Percentiles rank a stretch among this genome's conserved stretches.
Evolutionary conservation across 2,797 vertebrate species (phyloP).

Genomic region (Manis pentadactyla): DNA sequence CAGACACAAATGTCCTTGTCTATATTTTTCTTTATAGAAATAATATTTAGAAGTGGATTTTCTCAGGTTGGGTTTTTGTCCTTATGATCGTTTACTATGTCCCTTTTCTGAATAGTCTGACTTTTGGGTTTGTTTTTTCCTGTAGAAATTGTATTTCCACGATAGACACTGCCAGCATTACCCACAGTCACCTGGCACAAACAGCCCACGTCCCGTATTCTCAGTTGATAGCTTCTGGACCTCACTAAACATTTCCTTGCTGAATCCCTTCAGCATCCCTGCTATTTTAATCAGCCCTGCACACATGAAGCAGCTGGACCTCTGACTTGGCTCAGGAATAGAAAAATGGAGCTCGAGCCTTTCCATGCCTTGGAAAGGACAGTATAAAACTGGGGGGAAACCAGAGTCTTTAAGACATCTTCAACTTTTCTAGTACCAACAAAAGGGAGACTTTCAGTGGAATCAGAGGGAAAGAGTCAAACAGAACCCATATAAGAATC

Average conservation of each 20-base stretch:
- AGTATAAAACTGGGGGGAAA: constrained; percentile 16
- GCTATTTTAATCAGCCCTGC: constrained; percentile 53
- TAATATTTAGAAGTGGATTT: constrained; percentile 55
- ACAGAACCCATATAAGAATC: constrained; percentile 4
- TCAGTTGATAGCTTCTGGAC: background rate
- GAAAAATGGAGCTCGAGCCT: background rate
- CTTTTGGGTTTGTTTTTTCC: constrained; percentile 48
- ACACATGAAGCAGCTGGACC: constrained; percentile 30
- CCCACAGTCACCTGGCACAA: background rate
- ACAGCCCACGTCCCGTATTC: constrained; percentile 2
- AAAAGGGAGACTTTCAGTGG: background rate
- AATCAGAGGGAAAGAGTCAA: background rate
- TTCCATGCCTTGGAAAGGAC: constrained; percentile 13
- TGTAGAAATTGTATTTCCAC: constrained; percentile 41
- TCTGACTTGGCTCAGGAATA: constrained; percentile 34
- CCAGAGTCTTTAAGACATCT: background rate
- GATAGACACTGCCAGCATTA: constrained; percentile 8
- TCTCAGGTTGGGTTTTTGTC: constrained; percentile 42
- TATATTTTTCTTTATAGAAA: background rate
- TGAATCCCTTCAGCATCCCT: background rate
- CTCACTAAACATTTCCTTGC: constrained; percentile 31
- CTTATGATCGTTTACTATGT: constrained; percentile 36
- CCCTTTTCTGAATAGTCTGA: constrained; percentile 47
- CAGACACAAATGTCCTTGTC: background rate
- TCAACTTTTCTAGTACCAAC: background rate